A percentile compares a stretch with the other conserved stretches of the same genome.
phyloP scores from a whole-genome alignment of 30 jellyfish, hydroid and myxozoan species.

The Pseudorhiza aurosa region DNA sequence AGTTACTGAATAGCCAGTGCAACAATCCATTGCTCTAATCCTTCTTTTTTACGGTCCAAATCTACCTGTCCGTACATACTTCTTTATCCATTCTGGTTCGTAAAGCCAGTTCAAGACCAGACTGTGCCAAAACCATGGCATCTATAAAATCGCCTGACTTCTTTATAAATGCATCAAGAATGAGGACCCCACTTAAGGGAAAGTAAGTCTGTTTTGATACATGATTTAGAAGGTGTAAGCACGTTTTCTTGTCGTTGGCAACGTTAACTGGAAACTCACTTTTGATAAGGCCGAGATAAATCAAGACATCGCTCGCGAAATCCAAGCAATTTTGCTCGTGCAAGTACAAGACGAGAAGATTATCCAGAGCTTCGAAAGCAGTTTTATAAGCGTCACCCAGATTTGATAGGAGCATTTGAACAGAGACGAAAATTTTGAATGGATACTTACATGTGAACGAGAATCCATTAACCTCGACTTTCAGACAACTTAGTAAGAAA shows the following conservation, averaged over 20 bases:
- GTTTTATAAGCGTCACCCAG: conserved; percentile 12
- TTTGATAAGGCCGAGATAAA: conserved; percentile 48
- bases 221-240: conserved; percentile 24
- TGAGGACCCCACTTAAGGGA: conserved; percentile 13
- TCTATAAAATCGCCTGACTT: conserved; percentile 14
- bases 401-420: conserved; percentile 22
- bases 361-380: conserved; percentile 35
- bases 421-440: conserved; percentile 30
- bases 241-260: conserved; percentile 16
- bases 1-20: too few relatives aligned
- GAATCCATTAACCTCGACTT: conserved; percentile 13
- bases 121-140: background rate
- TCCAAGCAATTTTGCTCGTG: conserved; percentile 36
- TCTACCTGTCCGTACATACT: too few relatives aligned
- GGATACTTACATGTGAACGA: conserved; percentile 59
- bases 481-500: conserved; percentile 16
- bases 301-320: conserved; percentile 46
- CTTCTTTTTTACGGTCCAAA: too few relatives aligned
- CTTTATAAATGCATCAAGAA: conserved; percentile 25
- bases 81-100: background rate
- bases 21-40: too few relatives aligned
- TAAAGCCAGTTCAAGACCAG: background rate
- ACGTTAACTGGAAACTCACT: conserved; percentile 58
- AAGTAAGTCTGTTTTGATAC: conserved; percentile 21
- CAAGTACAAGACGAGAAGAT: conserved; percentile 7